Evolutionary conservation across 53 echinoderm and acorn worm genomes (phyloP).

Genomic region (Zoroaster sp.): DNA sequence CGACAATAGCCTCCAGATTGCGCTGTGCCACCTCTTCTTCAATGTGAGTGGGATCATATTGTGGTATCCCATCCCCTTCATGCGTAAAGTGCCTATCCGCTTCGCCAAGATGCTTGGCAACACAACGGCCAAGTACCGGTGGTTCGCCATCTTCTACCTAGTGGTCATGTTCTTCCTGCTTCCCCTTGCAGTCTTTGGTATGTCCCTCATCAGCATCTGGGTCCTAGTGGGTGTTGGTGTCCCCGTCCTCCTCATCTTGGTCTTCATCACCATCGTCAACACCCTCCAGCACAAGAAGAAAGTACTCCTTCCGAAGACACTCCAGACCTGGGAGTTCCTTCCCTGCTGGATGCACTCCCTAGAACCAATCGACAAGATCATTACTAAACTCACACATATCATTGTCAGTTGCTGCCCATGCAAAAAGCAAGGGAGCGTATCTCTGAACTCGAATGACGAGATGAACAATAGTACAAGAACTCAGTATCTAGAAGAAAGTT

Average conservation of each 20-base stretch:
- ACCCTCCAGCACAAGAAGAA: constrained; percentile 79
- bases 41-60: constrained; percentile 92
- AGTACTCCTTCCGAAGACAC: constrained; percentile 63
- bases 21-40: constrained; percentile 90
- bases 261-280: constrained; percentile 67
- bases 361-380: constrained; percentile 66
- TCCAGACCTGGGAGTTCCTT: constrained; percentile 75
- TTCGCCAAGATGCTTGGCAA: constrained; percentile 92
- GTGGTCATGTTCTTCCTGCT: constrained; percentile 84
- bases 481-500: not conserved
- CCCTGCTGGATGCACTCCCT: constrained; percentile 83
- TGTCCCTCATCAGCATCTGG: constrained; percentile 76
- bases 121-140: constrained; percentile 94
- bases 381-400: constrained; percentile 29
- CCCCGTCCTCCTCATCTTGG: constrained; percentile 57
- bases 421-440: not conserved
- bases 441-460: constrained; percentile 23
- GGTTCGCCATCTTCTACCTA: constrained; percentile 89
- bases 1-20: constrained; percentile 79
- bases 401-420: constrained; percentile 41
- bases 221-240: constrained; percentile 64
- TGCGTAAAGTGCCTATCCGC: constrained; percentile 83
- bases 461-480: not conserved
- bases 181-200: constrained; percentile 79
- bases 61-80: constrained; percentile 89